phyloP scores from a whole-genome alignment of 2,888 invertebrate species.

The Phyllotreta striolata region DNA sequence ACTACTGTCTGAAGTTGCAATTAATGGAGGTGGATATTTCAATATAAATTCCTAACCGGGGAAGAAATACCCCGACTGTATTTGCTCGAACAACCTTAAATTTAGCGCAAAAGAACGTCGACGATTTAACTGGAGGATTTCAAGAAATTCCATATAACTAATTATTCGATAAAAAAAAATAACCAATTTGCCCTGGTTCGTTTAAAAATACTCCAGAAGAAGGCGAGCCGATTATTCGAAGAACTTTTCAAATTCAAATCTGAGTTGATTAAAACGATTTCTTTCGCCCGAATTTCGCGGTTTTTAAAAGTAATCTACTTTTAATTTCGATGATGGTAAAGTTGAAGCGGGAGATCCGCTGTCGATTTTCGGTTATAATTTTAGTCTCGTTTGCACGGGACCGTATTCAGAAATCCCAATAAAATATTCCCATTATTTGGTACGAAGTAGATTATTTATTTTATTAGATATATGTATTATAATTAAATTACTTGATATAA shows the following conservation, averaged over 20 bases:
- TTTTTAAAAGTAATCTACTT: constrained; percentile 45
- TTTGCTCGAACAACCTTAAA: neutral
- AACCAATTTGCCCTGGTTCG: neutral
- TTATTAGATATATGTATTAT: too few species aligned
- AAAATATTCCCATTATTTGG: neutral
- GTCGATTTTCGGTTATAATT: constrained; percentile 41
- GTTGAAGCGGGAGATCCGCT: constrained; percentile 39
- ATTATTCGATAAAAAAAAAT: neutral
- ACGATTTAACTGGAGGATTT: constrained; percentile 3
- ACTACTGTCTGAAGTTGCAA: constrained; percentile 58
- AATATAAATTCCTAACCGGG: constrained; percentile 58
- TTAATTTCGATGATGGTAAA: constrained; percentile 43
- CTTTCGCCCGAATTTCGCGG: constrained; percentile 40
- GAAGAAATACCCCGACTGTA: neutral
- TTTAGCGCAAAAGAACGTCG: neutral
- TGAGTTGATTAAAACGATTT: constrained; percentile 39
- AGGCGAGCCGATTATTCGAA: constrained; percentile 10
- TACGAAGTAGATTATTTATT: too few species aligned
- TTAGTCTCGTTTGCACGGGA: constrained; percentile 29
- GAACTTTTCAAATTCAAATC: constrained; percentile 33
- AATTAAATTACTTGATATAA: too few species aligned
- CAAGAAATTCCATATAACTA: neutral
- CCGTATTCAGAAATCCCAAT: constrained; percentile 1
- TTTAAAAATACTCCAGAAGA: neutral
- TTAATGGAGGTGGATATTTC: constrained; percentile 59